phyloP scores from a whole-genome alignment of 2,888 invertebrate genomes.

The Dilophus febrilis region DNA sequence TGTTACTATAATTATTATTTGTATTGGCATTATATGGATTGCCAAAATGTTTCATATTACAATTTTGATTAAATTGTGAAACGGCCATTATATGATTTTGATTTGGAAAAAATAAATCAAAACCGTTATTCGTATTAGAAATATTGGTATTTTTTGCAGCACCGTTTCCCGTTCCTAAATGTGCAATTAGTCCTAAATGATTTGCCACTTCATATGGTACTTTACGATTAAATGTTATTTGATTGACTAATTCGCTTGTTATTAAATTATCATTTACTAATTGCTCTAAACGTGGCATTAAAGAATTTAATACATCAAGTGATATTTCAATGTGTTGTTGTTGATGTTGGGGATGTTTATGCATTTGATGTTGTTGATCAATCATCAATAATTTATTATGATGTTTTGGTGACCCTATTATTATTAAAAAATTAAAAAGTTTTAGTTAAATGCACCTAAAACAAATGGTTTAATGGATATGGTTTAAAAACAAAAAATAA shows the following conservation, averaged over 20 bases:
- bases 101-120: slow-evolving; percentile 26
- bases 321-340: slow-evolving; percentile 27
- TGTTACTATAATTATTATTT: slow-evolving; percentile 5
- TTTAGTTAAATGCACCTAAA: no score
- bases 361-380: no score
- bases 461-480: no score
- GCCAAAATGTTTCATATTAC: no score
- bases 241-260: slow-evolving; percentile 27
- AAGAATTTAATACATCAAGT: slow-evolving; percentile 32
- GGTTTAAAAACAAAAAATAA: no score
- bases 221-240: slow-evolving; percentile 30
- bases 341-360: no score
- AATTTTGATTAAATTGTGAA: slow-evolving; percentile 20
- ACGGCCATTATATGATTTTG: slow-evolving; percentile 25
- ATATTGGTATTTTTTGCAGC: no score
- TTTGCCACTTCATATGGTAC: slow-evolving; percentile 35
- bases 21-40: background rate
- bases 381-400: slow-evolving; percentile 20
- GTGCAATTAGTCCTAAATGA: slow-evolving; percentile 36
- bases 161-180: slow-evolving; percentile 31
- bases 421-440: no score
- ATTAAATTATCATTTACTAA: slow-evolving; percentile 31
- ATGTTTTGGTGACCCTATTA: slow-evolving; percentile 43
- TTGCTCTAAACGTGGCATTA: slow-evolving; percentile 30
- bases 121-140: no score